Evolutionary conservation across 2,113 vertebrate species (phyloP).

Genomic region (Furnarius figulus): DNA sequence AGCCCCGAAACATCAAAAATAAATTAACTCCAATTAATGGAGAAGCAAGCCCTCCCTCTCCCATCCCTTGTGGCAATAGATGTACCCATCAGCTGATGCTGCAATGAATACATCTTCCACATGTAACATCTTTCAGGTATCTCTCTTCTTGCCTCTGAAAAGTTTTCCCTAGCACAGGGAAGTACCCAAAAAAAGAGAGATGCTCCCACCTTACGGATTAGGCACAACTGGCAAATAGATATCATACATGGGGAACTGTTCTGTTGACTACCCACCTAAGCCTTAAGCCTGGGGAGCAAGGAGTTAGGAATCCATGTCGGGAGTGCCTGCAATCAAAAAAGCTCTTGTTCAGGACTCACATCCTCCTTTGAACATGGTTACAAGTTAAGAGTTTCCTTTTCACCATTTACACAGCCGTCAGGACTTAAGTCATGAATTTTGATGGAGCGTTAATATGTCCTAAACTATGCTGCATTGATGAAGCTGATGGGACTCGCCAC

Average conservation of each 20-base stretch:
- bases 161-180: neutral
- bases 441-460: neutral
- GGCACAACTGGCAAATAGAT: neutral
- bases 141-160: neutral
- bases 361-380: neutral
- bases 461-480: neutral
- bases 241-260: accelerated
- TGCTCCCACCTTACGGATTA: neutral
- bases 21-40: constrained; percentile 44
- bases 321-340: neutral
- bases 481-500: neutral
- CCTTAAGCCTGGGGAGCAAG: neutral
- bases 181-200: neutral
- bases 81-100: neutral
- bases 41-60: neutral
- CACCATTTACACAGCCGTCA: neutral
- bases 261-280: neutral
- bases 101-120: neutral
- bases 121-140: neutral
- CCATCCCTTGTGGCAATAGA: neutral
- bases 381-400: neutral
- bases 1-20: constrained; percentile 54
- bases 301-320: neutral
- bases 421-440: neutral
- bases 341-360: neutral